phyloP scores from a whole-genome alignment of 1,140 invertebrate species.

The Scylla paramamosain region DNA sequence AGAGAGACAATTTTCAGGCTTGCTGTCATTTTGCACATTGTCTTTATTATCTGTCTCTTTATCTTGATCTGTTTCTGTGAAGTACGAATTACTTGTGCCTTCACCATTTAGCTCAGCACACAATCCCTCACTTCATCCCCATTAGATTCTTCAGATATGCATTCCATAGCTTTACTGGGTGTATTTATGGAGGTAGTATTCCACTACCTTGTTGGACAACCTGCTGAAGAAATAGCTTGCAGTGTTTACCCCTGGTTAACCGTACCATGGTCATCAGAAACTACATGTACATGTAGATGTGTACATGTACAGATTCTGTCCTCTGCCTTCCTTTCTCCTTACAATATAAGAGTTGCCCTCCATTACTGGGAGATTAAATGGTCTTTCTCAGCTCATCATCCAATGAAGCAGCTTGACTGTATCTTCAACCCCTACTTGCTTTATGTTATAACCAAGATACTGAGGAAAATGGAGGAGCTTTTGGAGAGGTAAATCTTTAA shows the following conservation, averaged over 20 bases:
- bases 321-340: background rate
- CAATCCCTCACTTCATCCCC: background rate
- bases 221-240: background rate
- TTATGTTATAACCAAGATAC: background rate
- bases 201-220: background rate
- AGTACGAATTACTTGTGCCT: background rate
- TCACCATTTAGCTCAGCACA: background rate
- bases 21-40: background rate
- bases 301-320: background rate
- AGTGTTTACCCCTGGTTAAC: background rate
- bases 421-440: background rate
- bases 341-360: background rate
- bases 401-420: constrained; percentile 42
- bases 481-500: background rate
- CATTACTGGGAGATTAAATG: background rate
- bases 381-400: constrained; percentile 63
- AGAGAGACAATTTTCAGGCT: background rate
- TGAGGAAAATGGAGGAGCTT: constrained; percentile 14
- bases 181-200: background rate
- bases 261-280: background rate
- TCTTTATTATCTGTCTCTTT: background rate
- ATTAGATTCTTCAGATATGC: background rate
- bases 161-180: background rate
- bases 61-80: background rate
- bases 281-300: too few species aligned